Evolutionary conservation across 2,888 invertebrate species (phyloP).

Genomic region (Deilephila elpenor): DNA sequence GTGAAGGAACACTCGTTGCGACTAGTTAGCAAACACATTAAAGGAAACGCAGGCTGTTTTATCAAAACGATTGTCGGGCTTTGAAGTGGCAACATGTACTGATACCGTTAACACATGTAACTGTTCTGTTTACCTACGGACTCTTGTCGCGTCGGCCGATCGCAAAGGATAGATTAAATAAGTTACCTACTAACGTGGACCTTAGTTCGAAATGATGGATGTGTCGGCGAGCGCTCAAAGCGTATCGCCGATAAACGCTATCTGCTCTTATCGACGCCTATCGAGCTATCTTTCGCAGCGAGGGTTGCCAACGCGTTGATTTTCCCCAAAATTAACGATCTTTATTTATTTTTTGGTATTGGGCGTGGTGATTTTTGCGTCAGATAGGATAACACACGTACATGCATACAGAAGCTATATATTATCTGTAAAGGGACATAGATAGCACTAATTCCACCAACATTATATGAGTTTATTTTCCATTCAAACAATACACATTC

Average conservation of each 20-base stretch:
- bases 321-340: constrained; percentile 9
- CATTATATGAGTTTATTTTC: too few species aligned
- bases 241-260: constrained; percentile 73
- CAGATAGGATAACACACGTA: too few species aligned
- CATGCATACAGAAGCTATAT: too few species aligned
- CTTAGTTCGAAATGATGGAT: constrained; percentile 74
- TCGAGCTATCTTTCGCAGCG: constrained; percentile 48
- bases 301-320: constrained; percentile 51
- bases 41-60: constrained; percentile 67
- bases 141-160: constrained; percentile 70
- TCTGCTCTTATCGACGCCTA: constrained; percentile 66
- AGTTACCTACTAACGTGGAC: constrained; percentile 58
- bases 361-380: background rate
- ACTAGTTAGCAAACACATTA: constrained; percentile 64
- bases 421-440: too few species aligned
- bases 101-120: constrained; percentile 80
- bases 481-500: too few species aligned
- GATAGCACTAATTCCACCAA: too few species aligned
- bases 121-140: constrained; percentile 70
- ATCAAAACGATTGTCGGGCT: constrained; percentile 66
- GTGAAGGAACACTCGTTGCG: constrained; percentile 51
- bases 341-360: constrained; percentile 27
- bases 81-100: constrained; percentile 75
- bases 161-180: constrained; percentile 72
- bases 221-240: constrained; percentile 80